Base-by-base conservation (phyloP, 37 sponge, comb jelly and placozoan species). In the Geodia barretti region DNA sequence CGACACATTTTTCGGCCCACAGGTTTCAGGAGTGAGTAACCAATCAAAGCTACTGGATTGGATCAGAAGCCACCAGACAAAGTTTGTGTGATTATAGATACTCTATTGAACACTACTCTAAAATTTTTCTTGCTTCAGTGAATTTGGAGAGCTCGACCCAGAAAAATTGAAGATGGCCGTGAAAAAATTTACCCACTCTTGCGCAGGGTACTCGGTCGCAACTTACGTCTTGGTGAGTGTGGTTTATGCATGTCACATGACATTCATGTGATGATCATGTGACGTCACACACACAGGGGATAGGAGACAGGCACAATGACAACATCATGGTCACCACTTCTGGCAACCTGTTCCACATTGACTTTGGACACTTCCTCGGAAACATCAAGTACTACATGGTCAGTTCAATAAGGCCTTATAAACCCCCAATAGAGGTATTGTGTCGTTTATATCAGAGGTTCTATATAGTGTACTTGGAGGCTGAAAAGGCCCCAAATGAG, bases 351-450 rank as follows among this genome's bases (percentile, higher is more conserved):
- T 93, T 98, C 78, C 98, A 98, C 77, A 98, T 98, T 40, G 98
- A 98, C 84, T 98, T 95, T 87, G 98, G 98, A 60, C 98, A 98
- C 77, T 93, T 98, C 75, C 89, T 98, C 1, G 98, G 98, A 39
- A 95, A 98, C 81, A 83, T 90, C 74, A 98, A 98, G 79, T 83
- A 92, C 61, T 85, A 75, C 68, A 83, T 92, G 83, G 92, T 92
- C 43, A 36, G 78, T 8, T 64, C 39, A 59, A 29, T 20, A 0
- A 67, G 1, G 20, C n/a, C n/a, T n/a, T n/a, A n/a, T n/a, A n/a
- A n/a, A 14, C 60, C 14, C 60, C 14, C 60, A 59, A 14, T 21
- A 14, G 20, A 59, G 20, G 60, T 17, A n/a, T n/a, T n/a, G n/a
- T n/a, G n/a, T n/a, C n/a, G n/a, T n/a, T n/a, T n/a, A n/a, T n/a